Evolutionary conservation across 2,888 invertebrate species (phyloP).

Genomic region (Holacanthella duospinosa): DNA sequence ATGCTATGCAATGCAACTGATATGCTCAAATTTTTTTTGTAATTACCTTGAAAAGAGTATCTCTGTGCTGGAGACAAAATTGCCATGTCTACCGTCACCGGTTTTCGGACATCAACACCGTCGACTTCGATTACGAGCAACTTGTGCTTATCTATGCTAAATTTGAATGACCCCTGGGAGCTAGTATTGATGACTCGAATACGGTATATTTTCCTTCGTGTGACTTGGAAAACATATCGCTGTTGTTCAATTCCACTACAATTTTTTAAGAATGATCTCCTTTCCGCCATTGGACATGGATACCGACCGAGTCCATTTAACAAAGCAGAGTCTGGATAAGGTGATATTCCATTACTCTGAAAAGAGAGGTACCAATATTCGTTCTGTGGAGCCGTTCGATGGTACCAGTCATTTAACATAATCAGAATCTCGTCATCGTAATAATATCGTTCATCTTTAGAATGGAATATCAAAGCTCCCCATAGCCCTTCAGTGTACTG

Average conservation of each 20-base stretch:
- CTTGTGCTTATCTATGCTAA: slow-evolving; percentile 26
- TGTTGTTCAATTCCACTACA: slow-evolving; percentile 13
- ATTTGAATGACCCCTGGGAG: slow-evolving; percentile 19
- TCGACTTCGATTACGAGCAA: slow-evolving; percentile 25
- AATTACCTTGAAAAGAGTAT: slow-evolving; percentile 30
- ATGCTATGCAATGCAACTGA: too few species aligned
- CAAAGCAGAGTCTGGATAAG: slow-evolving; percentile 24
- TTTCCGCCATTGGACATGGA: slow-evolving; percentile 15
- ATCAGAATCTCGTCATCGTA: slow-evolving; percentile 28
- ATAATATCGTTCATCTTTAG: slow-evolving; percentile 12
- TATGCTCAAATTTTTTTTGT: too few species aligned
- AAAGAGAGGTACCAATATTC: slow-evolving; percentile 16
- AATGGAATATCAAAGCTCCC: slow-evolving; percentile 20
- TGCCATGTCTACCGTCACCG: slow-evolving; percentile 13
- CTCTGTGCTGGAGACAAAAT: slow-evolving; percentile 23
- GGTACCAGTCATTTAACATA: slow-evolving; percentile 27
- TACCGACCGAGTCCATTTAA: slow-evolving; percentile 27
- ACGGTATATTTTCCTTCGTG: slow-evolving; percentile 17
- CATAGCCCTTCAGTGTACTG: slow-evolving; percentile 31
- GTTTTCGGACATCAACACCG: slow-evolving; percentile 16
- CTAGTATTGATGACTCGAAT: slow-evolving; percentile 26
- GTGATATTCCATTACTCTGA: slow-evolving; percentile 14
- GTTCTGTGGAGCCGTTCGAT: slow-evolving; percentile 17
- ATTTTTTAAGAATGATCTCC: slow-evolving; percentile 2
- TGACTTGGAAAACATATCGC: slow-evolving; percentile 15